A percentile compares a stretch with the other conserved stretches of the same genome.
phyloP scores from a whole-genome alignment of 37 sponge, comb jelly and placozoan genomes.

The Ephydatia muelleri region DNA sequence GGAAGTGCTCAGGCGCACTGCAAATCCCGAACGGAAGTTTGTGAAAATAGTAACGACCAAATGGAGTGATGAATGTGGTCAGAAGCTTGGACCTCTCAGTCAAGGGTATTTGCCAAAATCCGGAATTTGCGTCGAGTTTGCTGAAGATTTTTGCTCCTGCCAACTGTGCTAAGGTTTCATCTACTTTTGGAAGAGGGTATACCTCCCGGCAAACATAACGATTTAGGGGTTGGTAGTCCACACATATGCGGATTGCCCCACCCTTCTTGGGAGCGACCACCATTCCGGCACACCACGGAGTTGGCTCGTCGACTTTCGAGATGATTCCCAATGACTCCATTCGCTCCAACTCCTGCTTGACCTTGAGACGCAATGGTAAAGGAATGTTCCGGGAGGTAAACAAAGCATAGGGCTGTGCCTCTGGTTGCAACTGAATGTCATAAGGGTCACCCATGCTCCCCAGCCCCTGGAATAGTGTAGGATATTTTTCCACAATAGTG shows the following conservation, averaged over 20 bases:
- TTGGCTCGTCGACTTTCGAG: conserved; percentile 48
- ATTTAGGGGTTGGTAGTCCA: conserved; percentile 47
- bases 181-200: conserved; percentile 57
- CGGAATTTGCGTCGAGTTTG: conserved; percentile 54
- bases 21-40: conserved; percentile 14
- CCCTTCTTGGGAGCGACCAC: conserved; percentile 41
- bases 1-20: conserved; percentile 44
- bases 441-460: conserved; percentile 27
- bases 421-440: conserved; percentile 24
- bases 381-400: conserved; percentile 40
- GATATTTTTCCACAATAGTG: conserved; percentile 14
- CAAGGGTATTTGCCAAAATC: too few relatives aligned
- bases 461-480: conserved; percentile 27
- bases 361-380: conserved; percentile 34
- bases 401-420: conserved; percentile 36
- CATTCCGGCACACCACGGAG: conserved; percentile 67
- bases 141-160: conserved; percentile 50
- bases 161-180: conserved; percentile 54
- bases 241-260: conserved; percentile 49
- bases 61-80: conserved; percentile 15
- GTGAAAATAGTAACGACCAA: not conserved
- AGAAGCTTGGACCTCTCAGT: conserved; percentile 5
- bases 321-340: conserved; percentile 59
- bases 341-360: conserved; percentile 12
- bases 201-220: conserved; percentile 45